These are phyloP conservation scores for Noctua janthe DNA, from an alignment of 2,888 invertebrate genomes.

Conservation along the genomic window DNA sequence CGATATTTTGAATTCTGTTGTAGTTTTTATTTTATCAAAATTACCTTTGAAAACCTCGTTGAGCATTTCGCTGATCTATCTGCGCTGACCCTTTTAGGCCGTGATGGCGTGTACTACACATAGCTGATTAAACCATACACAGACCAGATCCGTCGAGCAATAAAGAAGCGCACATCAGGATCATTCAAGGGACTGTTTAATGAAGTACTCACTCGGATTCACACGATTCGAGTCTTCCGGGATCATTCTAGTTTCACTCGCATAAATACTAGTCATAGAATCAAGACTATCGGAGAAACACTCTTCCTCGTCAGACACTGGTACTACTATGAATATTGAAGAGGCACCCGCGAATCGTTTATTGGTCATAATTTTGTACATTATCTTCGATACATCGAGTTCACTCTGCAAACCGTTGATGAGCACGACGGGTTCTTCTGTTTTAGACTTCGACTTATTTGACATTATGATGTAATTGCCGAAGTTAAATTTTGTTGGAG, in stretches of 20 bases:
- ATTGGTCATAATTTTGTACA: conserved; percentile 67
- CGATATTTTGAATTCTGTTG: background rate
- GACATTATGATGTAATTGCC: background rate
- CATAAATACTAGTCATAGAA: conserved; percentile 8
- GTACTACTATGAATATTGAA: conserved; percentile 74
- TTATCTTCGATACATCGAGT: conserved; percentile 63
- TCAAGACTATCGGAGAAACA: background rate
- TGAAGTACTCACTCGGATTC: conserved; percentile 35
- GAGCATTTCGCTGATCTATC: background rate
- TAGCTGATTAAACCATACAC: conserved; percentile 13
- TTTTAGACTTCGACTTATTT: conserved; percentile 13
- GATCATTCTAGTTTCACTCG: background rate
- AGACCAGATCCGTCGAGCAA: background rate
- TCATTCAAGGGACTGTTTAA: background rate
- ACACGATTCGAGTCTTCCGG: background rate
- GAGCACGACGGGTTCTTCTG: conserved; percentile 57
- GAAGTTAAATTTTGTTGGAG: conserved; percentile 30
- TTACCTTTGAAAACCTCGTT: background rate
- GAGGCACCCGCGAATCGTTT: conserved; percentile 66
- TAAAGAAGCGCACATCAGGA: background rate
- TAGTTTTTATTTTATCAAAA: background rate
- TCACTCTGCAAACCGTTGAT: conserved; percentile 65
- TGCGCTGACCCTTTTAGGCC: too few species aligned
- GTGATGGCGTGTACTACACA: background rate
- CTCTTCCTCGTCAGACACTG: conserved; percentile 64